These are phyloP conservation scores for Xylophagus ater DNA, from an alignment of 2,888 invertebrate genomes.

Conservation along the genomic window DNA sequence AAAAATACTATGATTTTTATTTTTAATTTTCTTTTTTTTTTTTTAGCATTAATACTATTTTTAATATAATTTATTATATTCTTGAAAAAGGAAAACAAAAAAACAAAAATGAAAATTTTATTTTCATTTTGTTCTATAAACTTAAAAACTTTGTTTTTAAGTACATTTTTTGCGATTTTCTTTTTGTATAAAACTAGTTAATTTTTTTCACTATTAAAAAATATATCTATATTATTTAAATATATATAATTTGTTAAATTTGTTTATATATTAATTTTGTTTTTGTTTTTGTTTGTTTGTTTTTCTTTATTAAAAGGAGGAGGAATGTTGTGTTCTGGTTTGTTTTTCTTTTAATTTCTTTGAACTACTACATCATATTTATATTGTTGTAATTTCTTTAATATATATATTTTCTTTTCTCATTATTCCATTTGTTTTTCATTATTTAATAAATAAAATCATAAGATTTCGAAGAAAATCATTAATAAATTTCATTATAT, in stretches of 20 bases:
- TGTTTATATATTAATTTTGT: constrained; percentile 7
- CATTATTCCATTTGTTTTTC: not conserved
- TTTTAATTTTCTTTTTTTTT: constrained; percentile 14
- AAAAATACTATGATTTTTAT: constrained; percentile 17
- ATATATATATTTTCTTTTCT: not conserved
- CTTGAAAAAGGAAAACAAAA: too few relatives aligned
- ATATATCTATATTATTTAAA: constrained; percentile 12
- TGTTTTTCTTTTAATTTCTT: constrained; percentile 2
- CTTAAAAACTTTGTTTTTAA: too few relatives aligned
- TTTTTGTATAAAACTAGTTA: constrained; percentile 17
- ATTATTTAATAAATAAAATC: constrained; percentile 24
- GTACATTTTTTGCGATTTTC: too few relatives aligned
- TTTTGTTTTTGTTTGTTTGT: constrained; percentile 8
- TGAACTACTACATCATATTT: not conserved
- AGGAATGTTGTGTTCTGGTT: not conserved
- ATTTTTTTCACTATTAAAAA: constrained; percentile 16
- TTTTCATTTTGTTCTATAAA: constrained; percentile 1
- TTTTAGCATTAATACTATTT: too few relatives aligned
- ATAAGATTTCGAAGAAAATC: constrained; percentile 7
- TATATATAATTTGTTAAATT: constrained; percentile 2
- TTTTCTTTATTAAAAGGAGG: constrained; percentile 1
- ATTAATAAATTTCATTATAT: constrained; percentile 9
- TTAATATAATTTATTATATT: constrained; percentile 15
- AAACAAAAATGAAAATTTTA: too few relatives aligned
- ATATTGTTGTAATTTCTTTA: not conserved